These are phyloP conservation scores for Drosophila merina DNA, from an alignment of 2,888 invertebrate species.

Conservation along the genomic window DNA sequence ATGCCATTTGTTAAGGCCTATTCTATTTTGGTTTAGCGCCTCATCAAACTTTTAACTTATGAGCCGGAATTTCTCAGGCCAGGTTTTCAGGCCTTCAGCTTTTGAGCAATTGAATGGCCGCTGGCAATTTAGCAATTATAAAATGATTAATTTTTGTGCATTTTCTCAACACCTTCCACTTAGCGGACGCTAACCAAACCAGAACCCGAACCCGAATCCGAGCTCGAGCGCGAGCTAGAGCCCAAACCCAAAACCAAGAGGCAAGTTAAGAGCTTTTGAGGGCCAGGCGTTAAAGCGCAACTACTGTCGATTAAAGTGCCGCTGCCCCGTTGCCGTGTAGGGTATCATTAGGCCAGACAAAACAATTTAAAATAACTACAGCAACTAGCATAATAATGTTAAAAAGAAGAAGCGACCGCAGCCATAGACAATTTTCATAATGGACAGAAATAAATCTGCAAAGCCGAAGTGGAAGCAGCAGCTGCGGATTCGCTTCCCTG, in stretches of 20 bases:
- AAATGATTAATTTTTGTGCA: conserved; percentile 79
- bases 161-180: conserved; percentile 79
- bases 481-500: conserved; percentile 29
- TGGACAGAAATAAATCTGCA: conserved; percentile 76
- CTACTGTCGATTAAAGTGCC: conserved; percentile 78
- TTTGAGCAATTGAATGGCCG: conserved; percentile 35
- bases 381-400: conserved; percentile 78
- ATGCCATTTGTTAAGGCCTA: conserved; percentile 38
- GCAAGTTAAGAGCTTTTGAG: neutral
- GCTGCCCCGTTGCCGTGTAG: conserved; percentile 62
- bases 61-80: conserved; percentile 31
- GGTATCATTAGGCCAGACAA: conserved; percentile 76
- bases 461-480: conserved; percentile 33
- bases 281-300: conserved; percentile 67
- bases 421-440: conserved; percentile 75
- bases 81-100: neutral
- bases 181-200: conserved; percentile 51
- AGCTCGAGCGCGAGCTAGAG: conserved; percentile 5
- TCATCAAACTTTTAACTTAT: conserved; percentile 51
- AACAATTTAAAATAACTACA: conserved; percentile 79
- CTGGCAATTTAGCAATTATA: conserved; percentile 81
- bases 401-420: conserved; percentile 38
- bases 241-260: conserved; percentile 1
- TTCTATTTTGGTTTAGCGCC: conserved; percentile 43
- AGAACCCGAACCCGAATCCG: conserved; percentile 16